phyloP scores from a whole-genome alignment of 2,888 invertebrate species.

The Agrochola circellaris region DNA sequence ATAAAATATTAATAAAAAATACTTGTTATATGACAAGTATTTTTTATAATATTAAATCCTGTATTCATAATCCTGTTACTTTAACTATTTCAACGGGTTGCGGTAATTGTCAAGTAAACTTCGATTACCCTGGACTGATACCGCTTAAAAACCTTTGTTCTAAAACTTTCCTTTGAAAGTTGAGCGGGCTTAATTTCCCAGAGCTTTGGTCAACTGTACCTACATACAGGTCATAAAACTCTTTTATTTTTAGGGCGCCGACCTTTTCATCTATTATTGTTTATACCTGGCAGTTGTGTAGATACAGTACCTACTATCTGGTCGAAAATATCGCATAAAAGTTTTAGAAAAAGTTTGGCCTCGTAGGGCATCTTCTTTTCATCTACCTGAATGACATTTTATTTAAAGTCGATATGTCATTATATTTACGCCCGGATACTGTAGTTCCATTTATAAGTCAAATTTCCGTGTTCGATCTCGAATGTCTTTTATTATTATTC shows the following conservation, averaged over 20 bases:
- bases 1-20: not conserved
- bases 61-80: not conserved
- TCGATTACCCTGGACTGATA: not conserved
- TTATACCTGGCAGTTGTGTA: not conserved
- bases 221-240: not conserved
- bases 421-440: not conserved
- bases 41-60: too few relatives aligned
- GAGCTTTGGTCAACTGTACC: not conserved
- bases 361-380: not conserved
- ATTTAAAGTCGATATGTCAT: not conserved
- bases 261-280: not conserved
- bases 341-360: not conserved
- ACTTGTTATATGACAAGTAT: too few relatives aligned
- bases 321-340: not conserved
- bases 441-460: not conserved
- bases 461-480: conserved; percentile 45
- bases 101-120: conserved; percentile 4
- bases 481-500: conserved; percentile 50
- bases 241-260: not conserved
- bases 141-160: not conserved
- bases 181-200: not conserved
- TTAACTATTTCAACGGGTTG: not conserved
- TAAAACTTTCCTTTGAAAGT: not conserved
- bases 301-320: not conserved
- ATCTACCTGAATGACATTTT: not conserved